Base-by-base conservation (phyloP, 2,113 vertebrate genomes). In the Phaetusa simplex region DNA sequence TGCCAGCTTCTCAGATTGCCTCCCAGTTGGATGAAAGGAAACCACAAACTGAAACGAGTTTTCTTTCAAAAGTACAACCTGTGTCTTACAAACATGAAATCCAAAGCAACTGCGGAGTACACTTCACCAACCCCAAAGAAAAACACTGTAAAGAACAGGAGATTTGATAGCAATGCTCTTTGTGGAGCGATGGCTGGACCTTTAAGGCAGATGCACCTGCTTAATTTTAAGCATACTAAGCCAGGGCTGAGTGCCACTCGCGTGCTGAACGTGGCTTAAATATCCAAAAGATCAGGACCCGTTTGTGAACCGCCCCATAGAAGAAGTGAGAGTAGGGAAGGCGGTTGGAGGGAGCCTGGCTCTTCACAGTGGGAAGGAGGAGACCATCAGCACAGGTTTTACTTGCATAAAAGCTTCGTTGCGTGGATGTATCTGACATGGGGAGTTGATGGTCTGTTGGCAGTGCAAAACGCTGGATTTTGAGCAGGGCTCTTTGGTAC, bases 271-370 rank as follows among this genome's bases (percentile, higher is more conserved):
- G 1, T 38, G 52, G n/a, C 47, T 93, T 69, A 42, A 71, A 62
- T 67, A 70, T 13, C 50, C 15, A 3, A 23, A 71, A 65, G 24
- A n/a, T 67, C 43, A 34, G 40, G 21, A 72, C 2, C 16, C 27
- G 3, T 55, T 30, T 2, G 0, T 8, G 12, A 58, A 8, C 34
- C 3, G 1, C 12, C 19, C 43, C 3, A 0, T 0, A 20, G 59
- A 59, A 78, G 43, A 9, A 36, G 49, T 12, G 38, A n/a, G 45
- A 21, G 17, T 6, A 3, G 52, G 66, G 20, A 36, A 13, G 26
- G 65, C 29, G 20, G 55, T 0, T 9, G 45, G 43, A 45, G 32
- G 23, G 67, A 58, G 53, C 19, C 43, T 8, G 5, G 36, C 36
- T 71, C 50, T 52, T 56, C 8, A 4, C 42, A 10, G 14, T 5